Conservation (phyloP, 2,888 invertebrate genomes). For the Bugula neritina region DNA sequence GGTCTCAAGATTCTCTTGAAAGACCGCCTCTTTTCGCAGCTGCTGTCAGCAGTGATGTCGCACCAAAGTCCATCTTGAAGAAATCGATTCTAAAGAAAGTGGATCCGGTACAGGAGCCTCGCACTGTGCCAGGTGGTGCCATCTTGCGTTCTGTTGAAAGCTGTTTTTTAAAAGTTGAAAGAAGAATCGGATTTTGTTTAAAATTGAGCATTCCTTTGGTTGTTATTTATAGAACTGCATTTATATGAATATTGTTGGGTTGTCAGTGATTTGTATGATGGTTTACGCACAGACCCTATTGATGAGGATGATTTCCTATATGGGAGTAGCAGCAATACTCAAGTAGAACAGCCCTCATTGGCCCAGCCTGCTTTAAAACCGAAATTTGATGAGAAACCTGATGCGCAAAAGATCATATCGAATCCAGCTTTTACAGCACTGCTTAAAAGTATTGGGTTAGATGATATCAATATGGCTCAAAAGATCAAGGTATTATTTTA, state of each 20-base stretch:
- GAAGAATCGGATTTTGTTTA: no score
- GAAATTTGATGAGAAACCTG: background rate
- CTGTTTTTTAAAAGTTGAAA: no score
- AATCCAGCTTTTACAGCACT: slow-evolving; percentile 21
- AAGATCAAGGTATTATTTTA: slow-evolving; percentile 4
- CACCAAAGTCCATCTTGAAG: background rate
- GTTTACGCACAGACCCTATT: slow-evolving; percentile 4
- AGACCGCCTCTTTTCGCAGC: background rate
- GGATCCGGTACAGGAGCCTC: background rate
- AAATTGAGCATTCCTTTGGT: no score
- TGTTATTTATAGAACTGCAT: no score
- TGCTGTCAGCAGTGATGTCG: background rate
- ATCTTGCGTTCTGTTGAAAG: no score
- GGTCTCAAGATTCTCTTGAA: background rate
- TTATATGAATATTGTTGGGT: no score
- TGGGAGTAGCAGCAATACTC: background rate
- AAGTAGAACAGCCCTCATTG: background rate
- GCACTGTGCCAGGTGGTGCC: background rate
- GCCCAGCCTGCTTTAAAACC: background rate
- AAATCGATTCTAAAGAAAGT: slow-evolving; percentile 15
- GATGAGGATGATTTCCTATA: slow-evolving; percentile 24
- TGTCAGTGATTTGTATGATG: no score
- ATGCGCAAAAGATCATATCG: slow-evolving; percentile 17
- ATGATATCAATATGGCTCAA: slow-evolving; percentile 19
- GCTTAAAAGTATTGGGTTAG: slow-evolving; percentile 17